A percentile compares a stretch with the other conserved stretches of the same genome.
Evolutionary conservation across 2,113 vertebrate genomes (phyloP).

Genomic region (Sclerurus mexicanus): DNA sequence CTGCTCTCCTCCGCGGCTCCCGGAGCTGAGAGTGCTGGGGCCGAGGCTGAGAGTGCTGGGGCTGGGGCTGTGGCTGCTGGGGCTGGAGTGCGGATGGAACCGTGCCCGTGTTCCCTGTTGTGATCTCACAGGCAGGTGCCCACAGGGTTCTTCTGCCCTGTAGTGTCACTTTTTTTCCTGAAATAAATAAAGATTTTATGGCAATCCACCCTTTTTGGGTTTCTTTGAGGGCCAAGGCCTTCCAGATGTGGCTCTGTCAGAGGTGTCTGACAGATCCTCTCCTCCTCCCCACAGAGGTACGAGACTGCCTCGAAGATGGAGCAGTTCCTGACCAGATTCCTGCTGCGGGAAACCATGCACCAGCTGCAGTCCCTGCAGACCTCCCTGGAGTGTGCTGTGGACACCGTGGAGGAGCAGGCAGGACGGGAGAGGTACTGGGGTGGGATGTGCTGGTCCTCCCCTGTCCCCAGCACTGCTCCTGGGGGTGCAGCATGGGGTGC

Average conservation of each 20-base stretch:
- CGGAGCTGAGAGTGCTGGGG: background rate
- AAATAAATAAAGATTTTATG: background rate
- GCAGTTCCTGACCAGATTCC: constrained; percentile 96
- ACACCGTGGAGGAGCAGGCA: constrained; percentile 90
- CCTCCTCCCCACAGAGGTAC: constrained; percentile 79
- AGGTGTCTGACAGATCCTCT: background rate
- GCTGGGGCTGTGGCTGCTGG: background rate
- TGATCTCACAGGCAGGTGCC: background rate
- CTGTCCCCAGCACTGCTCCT: accelerated
- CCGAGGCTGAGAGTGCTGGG: background rate
- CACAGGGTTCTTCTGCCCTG: background rate
- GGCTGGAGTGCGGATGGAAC: background rate
- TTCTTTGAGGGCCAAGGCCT: background rate
- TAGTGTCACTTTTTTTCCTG: background rate
- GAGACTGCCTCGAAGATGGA: constrained; percentile 89
- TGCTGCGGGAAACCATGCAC: constrained; percentile 90
- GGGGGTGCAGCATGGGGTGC: background rate
- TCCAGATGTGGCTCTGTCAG: accelerated
- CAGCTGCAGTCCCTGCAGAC: constrained; percentile 92
- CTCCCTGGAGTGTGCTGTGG: constrained; percentile 93
- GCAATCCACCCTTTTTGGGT: accelerated
- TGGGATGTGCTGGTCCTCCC: accelerated
- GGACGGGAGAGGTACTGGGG: constrained; percentile 70
- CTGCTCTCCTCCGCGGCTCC: background rate
- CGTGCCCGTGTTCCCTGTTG: accelerated